A percentile compares a stretch with the other conserved stretches of the same genome.
phyloP scores from a whole-genome alignment of 2,797 vertebrate genomes.

The Pelodytes ibericus region DNA sequence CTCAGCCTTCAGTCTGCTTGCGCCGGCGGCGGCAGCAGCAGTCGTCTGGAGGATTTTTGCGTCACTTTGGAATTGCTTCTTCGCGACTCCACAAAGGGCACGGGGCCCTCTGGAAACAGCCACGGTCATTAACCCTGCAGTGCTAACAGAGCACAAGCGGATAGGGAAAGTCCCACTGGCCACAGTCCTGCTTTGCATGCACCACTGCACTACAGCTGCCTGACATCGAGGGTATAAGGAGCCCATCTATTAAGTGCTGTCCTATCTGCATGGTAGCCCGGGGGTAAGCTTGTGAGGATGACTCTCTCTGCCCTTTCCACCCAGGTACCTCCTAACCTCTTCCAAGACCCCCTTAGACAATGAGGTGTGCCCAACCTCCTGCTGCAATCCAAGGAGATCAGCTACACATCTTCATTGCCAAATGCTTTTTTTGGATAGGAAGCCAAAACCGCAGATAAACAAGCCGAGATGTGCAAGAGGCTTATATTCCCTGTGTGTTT shows the following conservation, averaged over 20 bases:
- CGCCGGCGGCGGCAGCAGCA: conserved; percentile 43
- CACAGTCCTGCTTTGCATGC: not conserved
- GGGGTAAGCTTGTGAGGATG: not conserved
- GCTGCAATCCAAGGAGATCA: not conserved
- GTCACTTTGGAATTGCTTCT: conserved; percentile 1
- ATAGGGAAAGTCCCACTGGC: conserved; percentile 14
- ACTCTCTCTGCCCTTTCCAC: not conserved
- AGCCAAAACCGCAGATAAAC: not conserved
- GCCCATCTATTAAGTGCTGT: not conserved
- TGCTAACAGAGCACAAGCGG: not conserved
- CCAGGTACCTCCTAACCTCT: too few species aligned
- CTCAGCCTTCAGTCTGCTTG: conserved; percentile 36
- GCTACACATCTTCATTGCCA: not conserved
- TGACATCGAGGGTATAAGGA: not conserved
- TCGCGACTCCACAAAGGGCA: not conserved
- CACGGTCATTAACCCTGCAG: not conserved
- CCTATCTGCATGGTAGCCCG: not conserved
- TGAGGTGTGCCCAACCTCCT: not conserved
- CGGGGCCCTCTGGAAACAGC: too few species aligned
- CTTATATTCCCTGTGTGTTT: conserved; percentile 9
- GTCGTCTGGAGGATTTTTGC: not conserved
- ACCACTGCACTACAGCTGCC: conserved; percentile 18
- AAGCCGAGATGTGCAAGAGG: not conserved
- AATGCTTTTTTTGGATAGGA: not conserved
- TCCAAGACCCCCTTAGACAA: not conserved